Percentiles rank a stretch among this genome's conserved stretches.
phyloP scores from a whole-genome alignment of 2,888 invertebrate species.

The Ennomos erosarius region DNA sequence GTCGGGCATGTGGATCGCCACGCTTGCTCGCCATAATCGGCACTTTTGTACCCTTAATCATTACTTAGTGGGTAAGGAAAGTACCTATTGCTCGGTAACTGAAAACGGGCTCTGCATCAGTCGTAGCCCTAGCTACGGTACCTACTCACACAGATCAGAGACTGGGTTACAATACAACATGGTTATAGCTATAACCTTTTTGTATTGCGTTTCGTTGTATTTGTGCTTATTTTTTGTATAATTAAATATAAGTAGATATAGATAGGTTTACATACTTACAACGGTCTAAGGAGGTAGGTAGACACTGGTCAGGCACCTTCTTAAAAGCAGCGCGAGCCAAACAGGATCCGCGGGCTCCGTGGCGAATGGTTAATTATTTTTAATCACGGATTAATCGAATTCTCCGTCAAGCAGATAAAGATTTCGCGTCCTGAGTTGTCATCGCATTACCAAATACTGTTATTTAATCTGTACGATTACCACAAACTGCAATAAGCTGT shows the following conservation, averaged over 20 bases:
- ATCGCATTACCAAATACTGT: conserved; percentile 43
- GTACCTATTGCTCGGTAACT: conserved; percentile 29
- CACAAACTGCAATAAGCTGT: conserved; percentile 54
- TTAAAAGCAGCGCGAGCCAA: conserved; percentile 37
- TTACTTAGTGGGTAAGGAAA: conserved; percentile 24
- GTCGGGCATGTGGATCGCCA: conserved; percentile 64
- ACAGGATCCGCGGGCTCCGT: conserved; percentile 55
- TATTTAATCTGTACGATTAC: conserved; percentile 15
- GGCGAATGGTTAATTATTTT: conserved; percentile 69
- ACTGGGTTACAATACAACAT: too few species aligned
- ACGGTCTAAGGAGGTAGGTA: too few species aligned
- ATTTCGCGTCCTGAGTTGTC: conserved; percentile 60
- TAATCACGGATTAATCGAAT: conserved; percentile 72
- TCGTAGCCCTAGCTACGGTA: background rate
- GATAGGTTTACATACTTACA: too few species aligned
- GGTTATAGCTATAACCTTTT: too few species aligned
- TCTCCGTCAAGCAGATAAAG: conserved; percentile 51
- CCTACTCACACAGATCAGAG: too few species aligned
- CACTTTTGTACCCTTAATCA: conserved; percentile 72
- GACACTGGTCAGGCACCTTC: too few species aligned
- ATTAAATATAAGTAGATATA: too few species aligned
- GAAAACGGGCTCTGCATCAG: background rate
- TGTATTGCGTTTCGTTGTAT: too few species aligned
- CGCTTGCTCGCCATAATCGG: conserved; percentile 73
- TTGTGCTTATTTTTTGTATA: too few species aligned